Evolutionary conservation across 1,140 invertebrate species (phyloP), one percentile per base, ranked within the genome.

Genomic region (Nomia melanderi): DNA sequence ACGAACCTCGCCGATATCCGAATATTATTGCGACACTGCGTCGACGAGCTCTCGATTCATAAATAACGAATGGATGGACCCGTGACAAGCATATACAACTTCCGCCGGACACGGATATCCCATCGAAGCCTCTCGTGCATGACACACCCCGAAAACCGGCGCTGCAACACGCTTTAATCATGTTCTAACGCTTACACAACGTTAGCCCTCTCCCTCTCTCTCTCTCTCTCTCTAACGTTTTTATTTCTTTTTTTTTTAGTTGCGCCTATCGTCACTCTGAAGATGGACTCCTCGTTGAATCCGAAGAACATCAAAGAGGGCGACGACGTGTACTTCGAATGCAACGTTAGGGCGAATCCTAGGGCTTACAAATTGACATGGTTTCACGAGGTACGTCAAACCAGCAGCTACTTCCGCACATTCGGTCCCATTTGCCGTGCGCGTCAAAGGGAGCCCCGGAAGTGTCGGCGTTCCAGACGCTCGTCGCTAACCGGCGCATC

Each of bases 341-440:
- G 94, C 88, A 93, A 93, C 80, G 94, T 95, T 67, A 90, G 92
- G 82, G 92, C 94, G 29, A 94, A 94, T 91, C 94, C 94, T 0
- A 91, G 89, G 70, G 91, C 92, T 56, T 92, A 92, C 71, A 93
- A 93, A 79, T 89, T 95, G 25, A 90, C 92, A 31, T 95, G 94
- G 94, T 94, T 92, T 85, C 94, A 95, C 82, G 93, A 94, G 88
- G 94, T 94, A 85, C 23, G 79, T 44, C 27, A 20, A 56, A 29
- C n/a, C 14, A 11, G 60, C 7, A 14, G 17, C 27, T n/a, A 6
- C 23, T n/a, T 53, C 0, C 14, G 53, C 11, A 12, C 14, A 1
- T 6, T n/a, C 36, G 9, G 1, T 17, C 14, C 4, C 17, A n/a
- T 25, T n/a, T 25, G 31, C 29, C 11, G 17, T 12, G 1, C 27